phyloP scores from a whole-genome alignment of 1,140 invertebrate species.

The Catajapyx aquilonaris region DNA sequence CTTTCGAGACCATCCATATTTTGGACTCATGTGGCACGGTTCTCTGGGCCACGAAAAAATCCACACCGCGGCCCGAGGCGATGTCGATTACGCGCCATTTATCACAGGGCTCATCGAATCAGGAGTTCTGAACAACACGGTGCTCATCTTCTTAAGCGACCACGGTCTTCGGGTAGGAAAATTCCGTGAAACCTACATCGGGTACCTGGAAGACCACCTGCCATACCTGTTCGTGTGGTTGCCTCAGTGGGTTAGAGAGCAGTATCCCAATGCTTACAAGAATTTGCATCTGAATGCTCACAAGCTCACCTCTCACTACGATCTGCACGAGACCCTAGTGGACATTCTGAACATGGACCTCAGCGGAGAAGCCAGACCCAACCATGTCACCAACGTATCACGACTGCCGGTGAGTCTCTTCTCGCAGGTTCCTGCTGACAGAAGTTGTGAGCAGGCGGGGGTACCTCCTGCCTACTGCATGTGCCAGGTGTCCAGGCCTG shows the following conservation, averaged over 20 bases:
- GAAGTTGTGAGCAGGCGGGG: slow-evolving; percentile 9
- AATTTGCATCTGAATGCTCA: slow-evolving; percentile 7
- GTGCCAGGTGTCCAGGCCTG: slow-evolving; percentile 11
- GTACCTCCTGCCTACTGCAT: slow-evolving; percentile 11
- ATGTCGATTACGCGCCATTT: slow-evolving; percentile 6
- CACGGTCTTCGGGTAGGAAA: slow-evolving; percentile 11
- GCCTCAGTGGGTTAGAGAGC: slow-evolving; percentile 5
- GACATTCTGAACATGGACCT: slow-evolving; percentile 7
- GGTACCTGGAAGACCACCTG: slow-evolving; percentile 12
- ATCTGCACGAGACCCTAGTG: slow-evolving; percentile 10
- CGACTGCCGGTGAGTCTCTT: slow-evolving; percentile 7
- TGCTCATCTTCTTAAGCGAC: slow-evolving; percentile 12
- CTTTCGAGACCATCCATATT: slow-evolving; percentile 9
- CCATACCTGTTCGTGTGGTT: slow-evolving; percentile 12
- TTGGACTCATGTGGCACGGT: slow-evolving; percentile 1
- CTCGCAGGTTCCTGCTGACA: slow-evolving; percentile 9
- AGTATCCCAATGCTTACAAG: slow-evolving; percentile 9
- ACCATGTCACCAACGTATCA: background rate
- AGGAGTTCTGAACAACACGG: slow-evolving; percentile 8
- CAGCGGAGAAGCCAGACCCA: background rate
- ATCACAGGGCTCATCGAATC: background rate
- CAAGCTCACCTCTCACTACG: slow-evolving; percentile 10
- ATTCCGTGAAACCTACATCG: slow-evolving; percentile 12
- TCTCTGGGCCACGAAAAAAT: background rate
- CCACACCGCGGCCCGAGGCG: slow-evolving; percentile 7